phyloP scores from a whole-genome alignment of 2,797 vertebrate species.

The Muscicapa comitata region DNA sequence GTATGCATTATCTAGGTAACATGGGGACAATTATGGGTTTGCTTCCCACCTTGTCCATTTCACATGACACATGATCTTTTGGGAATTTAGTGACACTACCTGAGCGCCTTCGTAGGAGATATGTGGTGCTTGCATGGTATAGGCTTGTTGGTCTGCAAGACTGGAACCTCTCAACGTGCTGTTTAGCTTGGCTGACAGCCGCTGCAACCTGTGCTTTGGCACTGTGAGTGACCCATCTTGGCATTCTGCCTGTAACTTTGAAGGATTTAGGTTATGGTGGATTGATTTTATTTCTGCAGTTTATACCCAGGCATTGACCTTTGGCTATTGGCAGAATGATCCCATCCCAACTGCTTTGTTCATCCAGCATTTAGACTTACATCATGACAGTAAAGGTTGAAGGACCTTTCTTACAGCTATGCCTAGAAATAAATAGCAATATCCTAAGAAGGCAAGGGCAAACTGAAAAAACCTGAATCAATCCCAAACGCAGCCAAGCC shows the following conservation, averaged over 20 bases:
- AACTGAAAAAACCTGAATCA: neutral
- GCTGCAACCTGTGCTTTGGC: neutral
- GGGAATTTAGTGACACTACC: neutral
- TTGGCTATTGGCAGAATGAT: neutral
- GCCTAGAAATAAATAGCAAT: neutral
- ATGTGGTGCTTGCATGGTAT: neutral
- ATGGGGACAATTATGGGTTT: neutral
- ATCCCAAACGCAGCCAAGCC: neutral
- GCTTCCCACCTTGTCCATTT: neutral
- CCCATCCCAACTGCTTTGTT: neutral
- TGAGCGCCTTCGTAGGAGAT: neutral
- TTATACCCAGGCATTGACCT: neutral
- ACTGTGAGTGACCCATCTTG: neutral
- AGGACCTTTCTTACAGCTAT: neutral
- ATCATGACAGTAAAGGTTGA: neutral
- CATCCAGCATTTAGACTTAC: neutral
- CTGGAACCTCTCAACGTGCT: neutral
- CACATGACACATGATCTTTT: neutral
- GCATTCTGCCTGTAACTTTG: neutral
- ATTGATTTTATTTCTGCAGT: neutral
- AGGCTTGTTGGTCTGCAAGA: neutral
- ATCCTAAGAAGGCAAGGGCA: neutral
- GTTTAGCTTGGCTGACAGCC: neutral
- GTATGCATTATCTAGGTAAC: neutral
- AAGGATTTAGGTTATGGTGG: neutral